phyloP scores from a whole-genome alignment of 2,888 invertebrate species.

The Asteroscopus sphinx region DNA sequence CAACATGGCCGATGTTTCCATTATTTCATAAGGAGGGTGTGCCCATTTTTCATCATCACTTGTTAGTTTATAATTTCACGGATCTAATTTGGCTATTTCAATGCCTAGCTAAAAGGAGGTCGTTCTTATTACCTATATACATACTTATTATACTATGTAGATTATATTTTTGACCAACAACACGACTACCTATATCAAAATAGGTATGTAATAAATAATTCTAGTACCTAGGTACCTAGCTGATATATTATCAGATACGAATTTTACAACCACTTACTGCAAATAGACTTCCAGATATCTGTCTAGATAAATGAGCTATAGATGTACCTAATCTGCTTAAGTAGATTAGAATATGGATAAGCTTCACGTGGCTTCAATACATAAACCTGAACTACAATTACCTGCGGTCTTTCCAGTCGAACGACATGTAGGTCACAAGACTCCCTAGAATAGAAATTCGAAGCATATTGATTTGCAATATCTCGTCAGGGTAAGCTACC shows the following conservation, averaged over 20 bases:
- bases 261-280: slow-evolving; percentile 35
- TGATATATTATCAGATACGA: slow-evolving; percentile 43
- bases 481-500: too few relatives aligned
- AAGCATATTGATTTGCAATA: too few relatives aligned
- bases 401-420: too few relatives aligned
- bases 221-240: too few relatives aligned
- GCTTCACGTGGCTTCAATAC: background rate
- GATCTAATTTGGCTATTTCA: background rate
- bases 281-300: slow-evolving; percentile 17
- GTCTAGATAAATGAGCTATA: slow-evolving; percentile 13
- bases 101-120: background rate
- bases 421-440: too few relatives aligned
- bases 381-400: too few relatives aligned
- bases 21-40: slow-evolving; percentile 48
- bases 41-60: slow-evolving; percentile 9
- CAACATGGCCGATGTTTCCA: slow-evolving; percentile 37
- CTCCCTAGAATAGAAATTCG: too few relatives aligned
- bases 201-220: slow-evolving; percentile 12
- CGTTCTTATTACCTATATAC: background rate
- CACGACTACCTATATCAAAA: slow-evolving; percentile 21
- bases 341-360: background rate
- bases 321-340: background rate
- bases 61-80: slow-evolving; percentile 1
- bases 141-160: background rate
- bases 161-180: slow-evolving; percentile 23